Conservation (phyloP, 2,888 invertebrate genomes). For the Drosophila cognata region DNA sequence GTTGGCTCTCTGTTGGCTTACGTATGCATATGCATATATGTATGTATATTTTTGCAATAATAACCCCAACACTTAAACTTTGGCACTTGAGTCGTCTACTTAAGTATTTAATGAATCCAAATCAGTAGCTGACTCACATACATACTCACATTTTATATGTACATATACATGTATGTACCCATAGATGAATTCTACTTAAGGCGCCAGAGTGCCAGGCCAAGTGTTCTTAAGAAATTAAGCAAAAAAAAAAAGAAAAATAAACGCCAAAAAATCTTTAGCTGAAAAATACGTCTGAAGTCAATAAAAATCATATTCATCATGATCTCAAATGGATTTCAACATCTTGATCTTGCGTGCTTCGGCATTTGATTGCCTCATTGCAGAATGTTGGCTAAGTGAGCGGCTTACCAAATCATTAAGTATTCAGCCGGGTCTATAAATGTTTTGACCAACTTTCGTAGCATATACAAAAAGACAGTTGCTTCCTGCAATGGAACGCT, state of each 20-base stretch:
- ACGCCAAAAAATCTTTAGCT: constrained; percentile 13
- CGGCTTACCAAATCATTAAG: constrained; percentile 49
- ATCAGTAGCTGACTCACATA: constrained; percentile 23
- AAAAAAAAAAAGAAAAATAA: constrained; percentile 45
- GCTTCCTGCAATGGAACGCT: constrained; percentile 64
- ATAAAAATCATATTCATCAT: constrained; percentile 55
- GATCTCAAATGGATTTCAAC: constrained; percentile 69
- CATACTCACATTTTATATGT: constrained; percentile 6
- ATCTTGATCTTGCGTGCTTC: constrained; percentile 38
- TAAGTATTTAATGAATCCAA: constrained; percentile 75
- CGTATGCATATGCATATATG: constrained; percentile 15
- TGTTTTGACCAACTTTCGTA: constrained; percentile 5
- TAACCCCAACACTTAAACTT: constrained; percentile 65
- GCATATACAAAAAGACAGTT: constrained; percentile 67
- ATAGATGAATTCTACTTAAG: constrained; percentile 59
- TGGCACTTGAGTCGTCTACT: constrained; percentile 73
- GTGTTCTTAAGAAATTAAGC: constrained; percentile 62
- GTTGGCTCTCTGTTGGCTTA: constrained; percentile 4
- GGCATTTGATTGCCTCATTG: constrained; percentile 38
- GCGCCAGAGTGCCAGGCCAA: constrained; percentile 73
- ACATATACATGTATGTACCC: not conserved
- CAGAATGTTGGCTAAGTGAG: constrained; percentile 29
- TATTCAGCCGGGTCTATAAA: constrained; percentile 3
- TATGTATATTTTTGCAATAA: constrained; percentile 64
- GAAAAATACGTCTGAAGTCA: constrained; percentile 14